Conservation (phyloP, 2,797 vertebrate genomes). For the Phylloscopus collybita region DNA sequence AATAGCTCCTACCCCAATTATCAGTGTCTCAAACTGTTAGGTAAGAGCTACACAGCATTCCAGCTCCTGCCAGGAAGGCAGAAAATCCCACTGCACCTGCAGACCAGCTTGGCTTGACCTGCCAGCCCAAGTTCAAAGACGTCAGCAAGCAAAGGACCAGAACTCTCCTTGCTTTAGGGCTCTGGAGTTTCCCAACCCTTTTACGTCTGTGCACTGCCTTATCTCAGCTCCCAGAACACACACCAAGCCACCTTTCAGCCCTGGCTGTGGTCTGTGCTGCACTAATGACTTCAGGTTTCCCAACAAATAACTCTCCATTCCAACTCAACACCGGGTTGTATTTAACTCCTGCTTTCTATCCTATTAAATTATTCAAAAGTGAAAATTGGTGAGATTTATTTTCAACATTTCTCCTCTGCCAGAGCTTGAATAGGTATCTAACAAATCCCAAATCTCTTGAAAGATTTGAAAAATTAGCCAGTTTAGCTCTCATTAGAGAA, state of each 20-base stretch:
- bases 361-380: not conserved
- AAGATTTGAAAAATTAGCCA: not conserved
- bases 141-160: not conserved
- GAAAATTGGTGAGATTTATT: not conserved
- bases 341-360: not conserved
- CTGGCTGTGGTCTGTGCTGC: not conserved
- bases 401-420: not conserved
- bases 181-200: constrained; percentile 30
- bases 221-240: not conserved
- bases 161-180: not conserved
- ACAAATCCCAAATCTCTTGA: not conserved
- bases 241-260: not conserved
- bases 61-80: not conserved
- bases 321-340: not conserved
- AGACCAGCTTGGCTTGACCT: not conserved
- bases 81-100: not conserved
- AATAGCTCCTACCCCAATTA: fast-evolving
- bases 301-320: not conserved
- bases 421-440: not conserved
- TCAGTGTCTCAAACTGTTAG: not conserved
- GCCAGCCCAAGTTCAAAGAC: not conserved
- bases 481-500: not conserved
- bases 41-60: not conserved
- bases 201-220: not conserved
- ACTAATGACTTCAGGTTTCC: not conserved